phyloP scores from a whole-genome alignment of 2,113 vertebrate genomes.

The Apaloderma vittatum region DNA sequence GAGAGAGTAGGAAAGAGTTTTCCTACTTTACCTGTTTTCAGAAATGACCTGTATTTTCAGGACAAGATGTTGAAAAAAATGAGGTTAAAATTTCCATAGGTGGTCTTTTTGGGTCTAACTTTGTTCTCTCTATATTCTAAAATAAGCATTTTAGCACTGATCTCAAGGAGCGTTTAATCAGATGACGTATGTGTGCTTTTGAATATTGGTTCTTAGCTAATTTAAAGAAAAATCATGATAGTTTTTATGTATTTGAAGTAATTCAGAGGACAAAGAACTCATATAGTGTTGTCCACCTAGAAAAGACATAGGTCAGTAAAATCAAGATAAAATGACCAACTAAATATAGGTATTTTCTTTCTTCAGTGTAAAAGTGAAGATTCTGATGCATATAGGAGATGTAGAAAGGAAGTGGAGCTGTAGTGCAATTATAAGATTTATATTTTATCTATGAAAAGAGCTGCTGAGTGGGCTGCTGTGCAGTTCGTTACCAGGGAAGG shows the following conservation, averaged over 20 bases:
- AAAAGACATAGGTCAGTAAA: background rate
- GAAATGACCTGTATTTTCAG: background rate
- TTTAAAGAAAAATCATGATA: background rate
- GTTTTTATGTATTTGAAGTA: background rate
- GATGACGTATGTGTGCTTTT: background rate
- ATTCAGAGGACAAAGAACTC: background rate
- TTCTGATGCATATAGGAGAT: too few relatives aligned
- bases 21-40: background rate
- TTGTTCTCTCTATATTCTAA: background rate
- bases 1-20: accelerated
- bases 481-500: background rate
- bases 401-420: too few relatives aligned
- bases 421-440: background rate
- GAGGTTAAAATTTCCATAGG: background rate
- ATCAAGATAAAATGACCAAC: background rate
- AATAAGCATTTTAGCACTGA: background rate
- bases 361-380: background rate
- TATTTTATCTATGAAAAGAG: conserved; percentile 12
- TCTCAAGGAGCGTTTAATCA: background rate
- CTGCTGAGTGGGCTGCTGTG: background rate
- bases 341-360: background rate
- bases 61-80: background rate
- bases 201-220: background rate
- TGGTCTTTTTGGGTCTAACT: background rate
- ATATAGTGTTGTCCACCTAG: background rate